Conservation (phyloP, 2,888 invertebrate species). For the Pyrochroa serraticornis region DNA sequence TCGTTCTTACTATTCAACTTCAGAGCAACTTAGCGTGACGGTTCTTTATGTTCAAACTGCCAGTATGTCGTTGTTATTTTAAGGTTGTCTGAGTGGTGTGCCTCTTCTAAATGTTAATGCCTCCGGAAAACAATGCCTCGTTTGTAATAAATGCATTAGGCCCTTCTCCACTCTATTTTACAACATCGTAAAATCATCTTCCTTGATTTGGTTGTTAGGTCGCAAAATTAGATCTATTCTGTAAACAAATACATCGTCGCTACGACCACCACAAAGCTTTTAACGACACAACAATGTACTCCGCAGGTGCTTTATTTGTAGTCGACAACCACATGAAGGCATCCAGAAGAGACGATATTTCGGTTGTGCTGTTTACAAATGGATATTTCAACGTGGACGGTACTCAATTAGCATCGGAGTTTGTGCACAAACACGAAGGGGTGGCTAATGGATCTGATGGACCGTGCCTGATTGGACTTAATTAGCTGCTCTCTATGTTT, state of each 20-base stretch:
- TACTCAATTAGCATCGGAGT: constrained; percentile 58
- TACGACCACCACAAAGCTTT: constrained; percentile 14
- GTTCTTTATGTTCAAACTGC: too few relatives aligned
- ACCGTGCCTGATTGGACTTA: constrained; percentile 65
- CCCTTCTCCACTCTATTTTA: constrained; percentile 8
- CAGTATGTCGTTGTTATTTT: not conserved
- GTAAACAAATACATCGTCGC: constrained; percentile 21
- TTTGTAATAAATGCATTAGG: constrained; percentile 19
- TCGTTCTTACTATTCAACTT: too few relatives aligned
- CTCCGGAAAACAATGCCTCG: constrained; percentile 8
- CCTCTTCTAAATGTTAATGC: constrained; percentile 1
- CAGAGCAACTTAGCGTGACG: too few relatives aligned
- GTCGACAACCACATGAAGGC: constrained; percentile 26
- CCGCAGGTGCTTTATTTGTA: constrained; percentile 26
- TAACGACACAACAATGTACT: constrained; percentile 29
- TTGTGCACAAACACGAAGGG: constrained; percentile 58
- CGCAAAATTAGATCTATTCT: constrained; percentile 21
- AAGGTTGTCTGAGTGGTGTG: not conserved
- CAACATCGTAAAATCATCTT: constrained; percentile 26
- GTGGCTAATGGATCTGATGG: constrained; percentile 62
- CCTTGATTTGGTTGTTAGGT: constrained; percentile 22
- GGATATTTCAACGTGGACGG: constrained; percentile 52
- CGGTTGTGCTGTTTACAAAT: constrained; percentile 49
- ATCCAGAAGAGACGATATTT: constrained; percentile 18
- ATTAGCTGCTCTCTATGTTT: constrained; percentile 63